Conservation (phyloP, 2,888 invertebrate species). For the Cheilosia soror region DNA sequence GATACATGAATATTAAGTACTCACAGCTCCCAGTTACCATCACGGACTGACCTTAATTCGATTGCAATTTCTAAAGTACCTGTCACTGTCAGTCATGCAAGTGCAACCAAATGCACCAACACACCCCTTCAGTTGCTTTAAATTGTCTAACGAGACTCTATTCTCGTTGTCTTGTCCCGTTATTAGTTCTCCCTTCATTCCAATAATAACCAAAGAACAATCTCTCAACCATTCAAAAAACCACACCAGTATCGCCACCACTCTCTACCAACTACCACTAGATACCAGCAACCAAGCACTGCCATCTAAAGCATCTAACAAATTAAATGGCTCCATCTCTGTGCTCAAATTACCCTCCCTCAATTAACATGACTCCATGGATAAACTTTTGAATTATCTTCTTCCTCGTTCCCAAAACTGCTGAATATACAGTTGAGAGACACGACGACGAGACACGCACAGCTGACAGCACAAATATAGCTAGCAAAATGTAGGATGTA, state of each 20-base stretch:
- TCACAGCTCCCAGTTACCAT: too few species aligned
- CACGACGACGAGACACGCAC: neutral
- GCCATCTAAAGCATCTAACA: slow-evolving; percentile 57
- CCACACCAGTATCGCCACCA: slow-evolving; percentile 9
- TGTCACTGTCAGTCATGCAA: too few species aligned
- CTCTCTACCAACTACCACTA: neutral
- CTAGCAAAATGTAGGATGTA: slow-evolving; percentile 5
- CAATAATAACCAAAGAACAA: slow-evolving; percentile 22
- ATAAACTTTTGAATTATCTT: slow-evolving; percentile 73
- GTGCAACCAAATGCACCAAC: too few species aligned
- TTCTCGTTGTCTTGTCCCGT: too few species aligned
- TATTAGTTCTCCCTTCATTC: neutral
- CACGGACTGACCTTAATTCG: too few species aligned
- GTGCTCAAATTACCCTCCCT: slow-evolving; percentile 70
- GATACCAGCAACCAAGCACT: neutral
- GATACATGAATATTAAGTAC: too few species aligned
- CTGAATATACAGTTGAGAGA: slow-evolving; percentile 1
- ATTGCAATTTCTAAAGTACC: too few species aligned
- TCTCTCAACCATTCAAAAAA: slow-evolving; percentile 29
- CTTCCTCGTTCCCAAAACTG: slow-evolving; percentile 1
- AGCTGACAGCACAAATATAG: too few species aligned
- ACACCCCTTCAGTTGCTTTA: neutral
- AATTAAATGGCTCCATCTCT: slow-evolving; percentile 75
- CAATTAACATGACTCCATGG: slow-evolving; percentile 74
- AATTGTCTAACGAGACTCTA: neutral